Percentiles rank a stretch among this genome's conserved stretches.
These are phyloP conservation scores for Heterochromis multidens DNA, from an alignment of 2,113 vertebrate genomes.

Conservation along the genomic window DNA sequence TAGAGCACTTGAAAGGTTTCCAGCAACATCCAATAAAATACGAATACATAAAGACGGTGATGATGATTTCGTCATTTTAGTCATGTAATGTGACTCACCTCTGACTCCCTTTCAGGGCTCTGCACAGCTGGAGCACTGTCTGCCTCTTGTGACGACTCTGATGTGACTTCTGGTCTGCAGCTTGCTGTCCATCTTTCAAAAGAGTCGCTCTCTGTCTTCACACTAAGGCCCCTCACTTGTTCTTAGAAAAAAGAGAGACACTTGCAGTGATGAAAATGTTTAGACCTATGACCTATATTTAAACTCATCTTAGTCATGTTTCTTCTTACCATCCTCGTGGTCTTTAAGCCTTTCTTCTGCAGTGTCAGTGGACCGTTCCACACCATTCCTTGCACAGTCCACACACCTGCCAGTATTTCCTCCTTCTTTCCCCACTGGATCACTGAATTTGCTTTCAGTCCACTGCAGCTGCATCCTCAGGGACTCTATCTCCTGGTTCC, in stretches of 20 bases:
- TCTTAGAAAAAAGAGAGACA: constrained; percentile 21
- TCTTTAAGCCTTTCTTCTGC: not conserved
- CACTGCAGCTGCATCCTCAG: constrained; percentile 62
- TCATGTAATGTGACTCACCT: constrained; percentile 24
- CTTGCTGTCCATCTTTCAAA: constrained; percentile 40
- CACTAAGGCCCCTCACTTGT: not conserved
- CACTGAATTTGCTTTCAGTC: constrained; percentile 54
- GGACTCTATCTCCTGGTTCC: constrained; percentile 64
- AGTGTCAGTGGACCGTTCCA: not conserved
- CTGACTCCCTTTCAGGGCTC: constrained; percentile 2
- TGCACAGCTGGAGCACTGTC: not conserved
- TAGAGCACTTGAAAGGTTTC: not conserved
- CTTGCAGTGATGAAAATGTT: not conserved
- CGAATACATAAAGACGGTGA: not conserved
- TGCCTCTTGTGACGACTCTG: not conserved
- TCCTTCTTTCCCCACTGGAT: not conserved
- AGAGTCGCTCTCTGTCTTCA: constrained; percentile 46
- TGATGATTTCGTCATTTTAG: not conserved
- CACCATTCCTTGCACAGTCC: constrained; percentile 28
- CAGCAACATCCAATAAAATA: not conserved
- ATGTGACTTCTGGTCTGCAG: constrained; percentile 4
- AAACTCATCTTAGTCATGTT: fast-evolving
- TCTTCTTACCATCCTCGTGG: constrained; percentile 33
- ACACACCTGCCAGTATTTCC: constrained; percentile 23
- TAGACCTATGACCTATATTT: not conserved